Conservation (phyloP, 2,113 vertebrate species). For the Copsychus sechellarum region DNA sequence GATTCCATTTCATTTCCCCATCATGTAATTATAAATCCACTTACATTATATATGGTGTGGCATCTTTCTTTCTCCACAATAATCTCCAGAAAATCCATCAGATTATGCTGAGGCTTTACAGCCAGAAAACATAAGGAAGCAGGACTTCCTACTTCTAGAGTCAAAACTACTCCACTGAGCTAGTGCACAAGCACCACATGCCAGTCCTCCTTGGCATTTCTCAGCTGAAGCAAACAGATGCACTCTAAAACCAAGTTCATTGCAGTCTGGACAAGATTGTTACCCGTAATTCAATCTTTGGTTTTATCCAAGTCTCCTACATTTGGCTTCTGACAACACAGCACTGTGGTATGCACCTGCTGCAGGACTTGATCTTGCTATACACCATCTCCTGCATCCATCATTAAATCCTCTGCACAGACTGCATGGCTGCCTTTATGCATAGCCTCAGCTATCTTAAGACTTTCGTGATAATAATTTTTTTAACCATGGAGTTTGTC, state of each 20-base stretch:
- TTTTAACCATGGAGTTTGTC: background rate
- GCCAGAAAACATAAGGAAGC: background rate
- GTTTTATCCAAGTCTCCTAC: background rate
- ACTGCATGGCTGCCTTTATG: background rate
- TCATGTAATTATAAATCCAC: background rate
- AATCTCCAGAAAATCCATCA: background rate
- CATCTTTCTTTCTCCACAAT: background rate
- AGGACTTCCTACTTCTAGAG: background rate
- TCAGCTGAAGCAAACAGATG: background rate
- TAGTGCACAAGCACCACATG: background rate
- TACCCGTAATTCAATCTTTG: background rate
- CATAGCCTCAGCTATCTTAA: background rate
- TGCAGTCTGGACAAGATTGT: background rate
- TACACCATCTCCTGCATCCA: background rate
- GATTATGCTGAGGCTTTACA: background rate
- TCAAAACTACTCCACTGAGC: background rate
- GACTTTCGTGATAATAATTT: background rate
- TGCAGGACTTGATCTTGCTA: background rate
- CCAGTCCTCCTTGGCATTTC: background rate
- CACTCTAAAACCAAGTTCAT: background rate
- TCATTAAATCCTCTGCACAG: background rate
- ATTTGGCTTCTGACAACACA: background rate
- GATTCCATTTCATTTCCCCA: background rate
- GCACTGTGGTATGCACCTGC: background rate
- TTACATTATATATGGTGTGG: background rate